A percentile compares a stretch with the other conserved stretches of the same genome.
Evolutionary conservation across 2,113 vertebrate species (phyloP).

Genomic region (Anseranas semipalmata): DNA sequence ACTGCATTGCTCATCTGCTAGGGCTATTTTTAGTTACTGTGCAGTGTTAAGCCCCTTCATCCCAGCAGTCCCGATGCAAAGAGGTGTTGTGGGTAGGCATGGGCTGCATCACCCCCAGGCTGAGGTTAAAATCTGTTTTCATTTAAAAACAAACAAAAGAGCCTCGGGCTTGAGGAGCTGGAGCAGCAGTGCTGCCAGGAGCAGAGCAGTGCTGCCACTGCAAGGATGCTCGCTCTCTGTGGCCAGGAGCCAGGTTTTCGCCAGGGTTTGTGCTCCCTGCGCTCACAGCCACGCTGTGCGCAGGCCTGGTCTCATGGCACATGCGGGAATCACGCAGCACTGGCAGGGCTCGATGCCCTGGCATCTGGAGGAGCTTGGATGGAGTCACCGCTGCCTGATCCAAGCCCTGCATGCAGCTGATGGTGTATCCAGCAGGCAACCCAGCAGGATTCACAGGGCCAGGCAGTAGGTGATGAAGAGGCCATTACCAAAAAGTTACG

Average conservation of each 20-base stretch:
- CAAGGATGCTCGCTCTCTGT: fast-evolving
- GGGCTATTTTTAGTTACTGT: not conserved
- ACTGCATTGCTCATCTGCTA: not conserved
- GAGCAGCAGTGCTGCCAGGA: not conserved
- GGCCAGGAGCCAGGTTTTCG: not conserved
- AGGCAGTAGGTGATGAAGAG: constrained; percentile 26
- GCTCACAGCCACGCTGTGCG: not conserved
- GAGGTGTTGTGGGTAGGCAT: not conserved
- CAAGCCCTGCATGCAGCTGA: constrained; percentile 22
- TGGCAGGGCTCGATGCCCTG: not conserved
- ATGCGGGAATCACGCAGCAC: not conserved
- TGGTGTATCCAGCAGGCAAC: not conserved
- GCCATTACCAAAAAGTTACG: not conserved
- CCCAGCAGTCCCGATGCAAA: not conserved
- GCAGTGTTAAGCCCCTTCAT: not conserved
- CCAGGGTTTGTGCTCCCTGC: not conserved
- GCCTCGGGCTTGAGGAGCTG: not conserved
- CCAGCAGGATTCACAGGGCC: not conserved
- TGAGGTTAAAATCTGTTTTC: not conserved
- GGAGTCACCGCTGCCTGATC: not conserved
- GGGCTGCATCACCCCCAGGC: not conserved
- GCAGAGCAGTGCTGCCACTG: not conserved
- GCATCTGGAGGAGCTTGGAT: constrained; percentile 20
- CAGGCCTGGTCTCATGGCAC: not conserved
- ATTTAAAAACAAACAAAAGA: not conserved